Conservation (phyloP, 2,888 invertebrate genomes). For the Diogma glabrata region DNA sequence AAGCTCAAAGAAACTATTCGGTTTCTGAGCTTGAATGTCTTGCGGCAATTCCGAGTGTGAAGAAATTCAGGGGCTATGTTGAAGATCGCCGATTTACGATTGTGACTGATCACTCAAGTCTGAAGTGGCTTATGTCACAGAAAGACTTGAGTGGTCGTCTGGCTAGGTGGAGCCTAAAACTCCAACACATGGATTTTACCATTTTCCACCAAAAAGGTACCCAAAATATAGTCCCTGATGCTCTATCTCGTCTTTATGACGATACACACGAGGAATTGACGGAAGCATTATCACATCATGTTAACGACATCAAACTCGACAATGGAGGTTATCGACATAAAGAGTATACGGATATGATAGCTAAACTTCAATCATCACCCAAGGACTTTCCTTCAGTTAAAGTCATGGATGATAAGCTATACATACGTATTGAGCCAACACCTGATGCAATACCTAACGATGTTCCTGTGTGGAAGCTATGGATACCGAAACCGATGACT, state of each 20-base stretch:
- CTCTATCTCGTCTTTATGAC: neutral
- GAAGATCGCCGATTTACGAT: neutral
- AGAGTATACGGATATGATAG: neutral
- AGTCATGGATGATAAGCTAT: neutral
- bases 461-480: neutral
- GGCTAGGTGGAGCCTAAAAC: constrained; percentile 11
- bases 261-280: neutral
- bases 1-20: neutral
- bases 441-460: neutral
- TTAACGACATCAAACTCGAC: neutral
- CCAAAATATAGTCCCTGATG: constrained; percentile 10
- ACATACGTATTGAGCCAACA: neutral
- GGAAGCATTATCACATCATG: neutral
- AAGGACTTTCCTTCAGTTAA: neutral
- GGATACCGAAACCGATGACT: neutral
- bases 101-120: neutral
- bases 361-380: neutral
- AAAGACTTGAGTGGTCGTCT: constrained; percentile 5
- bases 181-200: constrained; percentile 10
- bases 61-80: neutral
- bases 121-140: constrained; percentile 11
- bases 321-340: neutral
- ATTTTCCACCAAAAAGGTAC: constrained; percentile 10
- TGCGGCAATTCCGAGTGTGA: neutral
- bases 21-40: too few species aligned